These are phyloP conservation scores for Catharus ustulatus DNA, from an alignment of 2,797 vertebrate species.

Conservation along the genomic window DNA sequence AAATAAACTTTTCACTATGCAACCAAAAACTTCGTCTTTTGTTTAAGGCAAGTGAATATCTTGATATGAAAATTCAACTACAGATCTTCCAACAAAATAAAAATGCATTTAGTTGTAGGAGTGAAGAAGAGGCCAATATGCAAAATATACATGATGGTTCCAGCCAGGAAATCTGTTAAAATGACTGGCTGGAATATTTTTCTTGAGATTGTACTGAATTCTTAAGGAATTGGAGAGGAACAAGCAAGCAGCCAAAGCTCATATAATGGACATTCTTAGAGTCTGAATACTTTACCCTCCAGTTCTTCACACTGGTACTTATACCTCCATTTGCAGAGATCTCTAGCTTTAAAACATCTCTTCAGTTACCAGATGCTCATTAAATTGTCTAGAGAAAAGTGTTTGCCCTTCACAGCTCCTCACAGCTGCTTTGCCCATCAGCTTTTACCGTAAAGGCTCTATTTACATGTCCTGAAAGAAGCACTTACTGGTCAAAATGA, in stretches of 20 bases:
- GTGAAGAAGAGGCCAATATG: not conserved
- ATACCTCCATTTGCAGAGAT: not conserved
- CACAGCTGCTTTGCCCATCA: not conserved
- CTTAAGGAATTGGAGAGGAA: not conserved
- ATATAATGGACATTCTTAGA: not conserved
- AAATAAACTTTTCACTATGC: slow-evolving; percentile 81
- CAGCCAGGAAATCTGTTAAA: not conserved
- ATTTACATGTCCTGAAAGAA: not conserved
- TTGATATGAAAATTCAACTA: not conserved
- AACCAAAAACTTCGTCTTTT: slow-evolving; percentile 40
- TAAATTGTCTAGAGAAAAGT: not conserved
- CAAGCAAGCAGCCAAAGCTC: not conserved
- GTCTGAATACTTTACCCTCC: not conserved
- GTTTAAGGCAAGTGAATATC: not conserved
- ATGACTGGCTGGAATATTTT: not conserved
- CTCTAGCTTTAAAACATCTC: not conserved
- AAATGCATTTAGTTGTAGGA: not conserved
- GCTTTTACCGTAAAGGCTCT: not conserved
- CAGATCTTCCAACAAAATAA: not conserved
- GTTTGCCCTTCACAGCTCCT: not conserved
- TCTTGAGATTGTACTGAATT: not conserved
- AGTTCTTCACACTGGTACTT: not conserved
- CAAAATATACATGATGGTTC: not conserved
- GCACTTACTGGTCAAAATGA: not conserved
- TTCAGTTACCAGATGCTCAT: not conserved